These are phyloP conservation scores for Phymatocera aterrima DNA, from an alignment of 2,888 invertebrate species.

Conservation along the genomic window DNA sequence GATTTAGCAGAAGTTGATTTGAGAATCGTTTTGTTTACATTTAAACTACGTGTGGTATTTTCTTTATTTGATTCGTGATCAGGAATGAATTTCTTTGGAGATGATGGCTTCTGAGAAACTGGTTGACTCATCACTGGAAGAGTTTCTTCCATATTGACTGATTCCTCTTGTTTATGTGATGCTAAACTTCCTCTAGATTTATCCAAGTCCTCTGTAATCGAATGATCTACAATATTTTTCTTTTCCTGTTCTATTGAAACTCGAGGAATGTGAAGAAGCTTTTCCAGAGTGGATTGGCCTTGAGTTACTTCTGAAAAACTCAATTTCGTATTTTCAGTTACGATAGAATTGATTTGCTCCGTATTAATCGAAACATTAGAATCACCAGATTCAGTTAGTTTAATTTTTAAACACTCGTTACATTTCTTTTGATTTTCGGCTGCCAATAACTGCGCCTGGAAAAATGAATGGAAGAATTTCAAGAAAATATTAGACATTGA, in stretches of 20 bases:
- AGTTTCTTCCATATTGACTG: neutral
- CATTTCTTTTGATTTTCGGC: slow-evolving; percentile 53
- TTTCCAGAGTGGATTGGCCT: neutral
- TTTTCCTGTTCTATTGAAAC: neutral
- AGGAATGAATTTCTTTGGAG: neutral
- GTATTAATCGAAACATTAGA: neutral
- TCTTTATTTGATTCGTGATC: neutral
- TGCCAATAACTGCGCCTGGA: slow-evolving; percentile 54
- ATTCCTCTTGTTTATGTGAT: neutral
- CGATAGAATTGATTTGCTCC: neutral
- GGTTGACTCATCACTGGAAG: neutral
- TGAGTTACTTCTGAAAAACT: neutral
- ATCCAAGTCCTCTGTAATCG: neutral
- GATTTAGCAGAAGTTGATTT: slow-evolving; percentile 12
- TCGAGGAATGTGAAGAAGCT: neutral
- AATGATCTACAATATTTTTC: too few species aligned
- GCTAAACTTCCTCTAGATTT: neutral
- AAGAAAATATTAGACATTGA: neutral
- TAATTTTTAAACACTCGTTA: neutral
- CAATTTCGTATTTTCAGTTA: neutral
- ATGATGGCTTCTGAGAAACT: neutral
- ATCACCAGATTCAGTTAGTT: neutral
- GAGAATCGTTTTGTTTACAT: neutral
- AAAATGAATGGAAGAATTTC: slow-evolving; percentile 49
- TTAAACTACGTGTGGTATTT: neutral